phyloP scores from a whole-genome alignment of 2,888 invertebrate species.

The Polia nebulosa region DNA sequence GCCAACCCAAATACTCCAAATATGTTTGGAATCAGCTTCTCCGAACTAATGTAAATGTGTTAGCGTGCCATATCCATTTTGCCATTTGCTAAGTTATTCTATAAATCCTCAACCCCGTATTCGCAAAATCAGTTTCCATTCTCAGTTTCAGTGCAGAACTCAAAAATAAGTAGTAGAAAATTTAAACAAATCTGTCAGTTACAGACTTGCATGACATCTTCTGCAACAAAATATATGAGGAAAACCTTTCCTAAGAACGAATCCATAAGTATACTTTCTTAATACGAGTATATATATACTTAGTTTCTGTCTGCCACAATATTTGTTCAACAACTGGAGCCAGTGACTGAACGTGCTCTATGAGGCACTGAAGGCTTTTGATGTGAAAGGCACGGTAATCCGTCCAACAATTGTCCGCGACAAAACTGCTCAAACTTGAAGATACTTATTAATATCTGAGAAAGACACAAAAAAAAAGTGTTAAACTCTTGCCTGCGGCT shows the following conservation, averaged over 20 bases:
- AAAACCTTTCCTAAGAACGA: conserved; percentile 1
- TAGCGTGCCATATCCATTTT: conserved; percentile 7
- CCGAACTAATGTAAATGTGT: conserved; percentile 19
- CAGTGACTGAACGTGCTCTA: background rate
- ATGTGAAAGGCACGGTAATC: conserved; percentile 6
- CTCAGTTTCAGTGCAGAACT: background rate
- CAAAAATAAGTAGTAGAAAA: background rate
- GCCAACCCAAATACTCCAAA: conserved; percentile 24
- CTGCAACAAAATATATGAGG: background rate
- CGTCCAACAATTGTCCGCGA: conserved; percentile 12
- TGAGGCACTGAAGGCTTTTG: conserved; percentile 3
- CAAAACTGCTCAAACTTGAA: background rate
- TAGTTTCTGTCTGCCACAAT: background rate
- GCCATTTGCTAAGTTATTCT: background rate
- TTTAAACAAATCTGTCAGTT: background rate
- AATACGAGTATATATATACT: background rate
- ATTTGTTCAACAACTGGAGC: background rate
- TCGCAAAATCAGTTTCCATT: background rate
- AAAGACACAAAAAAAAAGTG: background rate
- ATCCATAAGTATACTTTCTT: background rate
- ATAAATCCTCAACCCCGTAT: background rate
- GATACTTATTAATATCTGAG: background rate
- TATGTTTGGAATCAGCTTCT: conserved; percentile 32
- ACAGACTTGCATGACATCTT: background rate
- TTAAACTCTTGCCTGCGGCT: too few relatives aligned